phyloP scores from a whole-genome alignment of 2,113 vertebrate species.

The Cebus imitator region DNA sequence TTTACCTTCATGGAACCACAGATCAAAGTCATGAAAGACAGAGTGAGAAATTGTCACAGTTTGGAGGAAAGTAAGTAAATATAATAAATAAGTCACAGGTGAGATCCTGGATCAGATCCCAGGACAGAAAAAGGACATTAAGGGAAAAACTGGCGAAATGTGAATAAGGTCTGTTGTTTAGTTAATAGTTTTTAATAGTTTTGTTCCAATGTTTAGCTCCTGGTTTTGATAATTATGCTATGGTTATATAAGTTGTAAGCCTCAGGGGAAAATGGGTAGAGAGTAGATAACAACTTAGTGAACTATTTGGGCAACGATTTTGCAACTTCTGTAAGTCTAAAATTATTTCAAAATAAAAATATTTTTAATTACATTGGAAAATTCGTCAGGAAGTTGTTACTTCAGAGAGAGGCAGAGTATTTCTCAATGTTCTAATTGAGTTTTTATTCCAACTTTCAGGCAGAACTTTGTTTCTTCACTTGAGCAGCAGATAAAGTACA shows the following conservation, averaged over 20 bases:
- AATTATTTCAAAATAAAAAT: conserved; percentile 54
- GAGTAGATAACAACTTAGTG: neutral
- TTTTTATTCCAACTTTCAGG: conserved; percentile 19
- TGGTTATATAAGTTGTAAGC: neutral
- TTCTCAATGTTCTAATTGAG: conserved; percentile 48
- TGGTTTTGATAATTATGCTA: neutral
- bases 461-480: neutral
- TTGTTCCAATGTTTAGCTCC: neutral
- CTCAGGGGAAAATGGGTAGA: neutral
- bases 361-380: conserved; percentile 24
- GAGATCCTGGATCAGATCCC: neutral
- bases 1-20: neutral
- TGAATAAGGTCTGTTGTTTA: neutral
- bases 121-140: neutral
- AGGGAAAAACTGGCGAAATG: neutral
- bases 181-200: neutral
- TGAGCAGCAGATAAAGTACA: neutral
- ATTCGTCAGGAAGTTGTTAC: conserved; percentile 63
- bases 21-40: neutral
- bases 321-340: conserved; percentile 20
- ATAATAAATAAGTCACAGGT: neutral
- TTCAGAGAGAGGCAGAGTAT: neutral
- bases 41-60: neutral
- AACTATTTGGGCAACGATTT: neutral
- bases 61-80: neutral